Evolutionary conservation across 1,140 invertebrate genomes (phyloP), one percentile per base, ranked within the genome.

Genomic region (Akabosia matsudoensis): DNA sequence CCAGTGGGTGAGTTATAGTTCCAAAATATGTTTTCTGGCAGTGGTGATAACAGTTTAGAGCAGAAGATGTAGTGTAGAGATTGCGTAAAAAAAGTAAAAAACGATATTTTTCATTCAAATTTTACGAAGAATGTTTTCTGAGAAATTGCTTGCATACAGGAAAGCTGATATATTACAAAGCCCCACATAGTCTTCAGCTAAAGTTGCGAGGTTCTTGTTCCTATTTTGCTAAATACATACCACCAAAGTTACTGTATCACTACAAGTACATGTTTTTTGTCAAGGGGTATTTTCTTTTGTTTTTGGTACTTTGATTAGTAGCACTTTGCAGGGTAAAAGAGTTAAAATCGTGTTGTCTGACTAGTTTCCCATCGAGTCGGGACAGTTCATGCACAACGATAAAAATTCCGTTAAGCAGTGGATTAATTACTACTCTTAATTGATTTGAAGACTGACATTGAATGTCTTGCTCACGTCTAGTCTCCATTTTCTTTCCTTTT

Each of bases 391-490:
- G 61, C n/a, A 30, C 7, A 30, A 67, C 26, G 61, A 67, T 67
- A 67, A 67, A 67, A 67, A 67, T 67, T 67, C 61, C 61, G 31
- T 67, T 67, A 67, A 67, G 3, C 30, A 3, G 61, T 67, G 61
- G 61, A 67, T 67, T 67, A 67, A 67, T 67, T 67, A 67, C 61
- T 30, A 67, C 61, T 67, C 61, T 67, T 67, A 67, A 67, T 67
- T 67, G 61, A 67, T 67, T 67, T 67, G 61, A 67, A 67, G 61
- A 67, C 61, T 67, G 61, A 67, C 61, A 67, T 67, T 30, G 28
- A 67, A 67, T 30, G 61, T 67, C 61, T 67, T 67, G 61, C 61
- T 67, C 61, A 67, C 61, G 61, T 67, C 31, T 67, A 2, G 13
- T 22, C 54, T 22, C n/a, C n/a, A n/a, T n/a, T n/a, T n/a, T n/a